Base-by-base conservation (phyloP, 2,888 invertebrate species). In the Sicus ferrugineus region DNA sequence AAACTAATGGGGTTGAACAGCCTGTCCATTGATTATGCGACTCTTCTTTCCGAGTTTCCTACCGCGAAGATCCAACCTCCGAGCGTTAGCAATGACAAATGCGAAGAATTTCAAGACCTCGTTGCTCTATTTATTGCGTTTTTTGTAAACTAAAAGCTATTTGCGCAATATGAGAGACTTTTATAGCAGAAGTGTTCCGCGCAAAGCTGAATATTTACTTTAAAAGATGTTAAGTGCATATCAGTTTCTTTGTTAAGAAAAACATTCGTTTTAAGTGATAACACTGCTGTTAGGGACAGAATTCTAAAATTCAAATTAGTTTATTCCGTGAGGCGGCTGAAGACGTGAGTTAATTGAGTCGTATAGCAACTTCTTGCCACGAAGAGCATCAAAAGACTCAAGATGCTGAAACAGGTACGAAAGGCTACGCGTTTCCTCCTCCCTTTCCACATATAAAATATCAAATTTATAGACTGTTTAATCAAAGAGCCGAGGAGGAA, bases 281-380 rank as follows among this genome's bases (percentile, higher is more conserved):
- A n/a, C 19, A 50, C 50, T n/a, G 19, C 16, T n/a, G 16, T n/a
- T n/a, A 11, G 50, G 7, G 38, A 9, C 14, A 38, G 38, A 38
- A 14, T 38, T 38, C 38, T 50, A 28, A 65, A 52, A 65, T 63
- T 28, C 31, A 64, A 50, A 64, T 50, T 31, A 64, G 64, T 64
- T 52, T 19, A 64, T 64, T 64, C 50, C 19, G 30, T 31, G 50
- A 31, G 50, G 64, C 48, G 48, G 64, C 64, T 64, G 21, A 23
- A 64, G 30, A 11, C 42, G 11, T 19, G 7, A 65, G 61, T 70
- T 72, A 73, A 74, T 73, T 73, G 72, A 74, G 73, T 73, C 73
- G 73, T 73, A 72, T 69, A 74, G 72, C 73, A 72, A 72, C 72
- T 71, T 74, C 11, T 52, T 11, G 9, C 23, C 3, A 54, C 6